A percentile compares a stretch with the other conserved stretches of the same genome.
Conservation (phyloP, 92 coral and sea anemone genomes). For the Siderastrea siderea region DNA sequence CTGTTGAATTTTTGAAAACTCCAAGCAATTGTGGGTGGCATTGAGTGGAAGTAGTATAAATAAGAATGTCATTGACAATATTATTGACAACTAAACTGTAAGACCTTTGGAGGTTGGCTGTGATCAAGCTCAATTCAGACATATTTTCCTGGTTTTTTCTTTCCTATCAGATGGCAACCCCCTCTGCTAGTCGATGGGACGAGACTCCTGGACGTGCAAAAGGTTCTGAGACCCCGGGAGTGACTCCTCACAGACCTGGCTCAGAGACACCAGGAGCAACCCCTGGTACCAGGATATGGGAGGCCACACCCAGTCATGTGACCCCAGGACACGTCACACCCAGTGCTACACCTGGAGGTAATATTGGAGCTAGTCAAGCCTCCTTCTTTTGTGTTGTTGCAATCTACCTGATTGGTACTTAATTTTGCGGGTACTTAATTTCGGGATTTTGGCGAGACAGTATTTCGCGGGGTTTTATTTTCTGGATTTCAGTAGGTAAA, state of each 20-base stretch:
- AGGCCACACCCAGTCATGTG: slow-evolving; percentile 97
- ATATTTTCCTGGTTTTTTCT: not conserved
- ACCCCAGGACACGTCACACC: slow-evolving; percentile 97
- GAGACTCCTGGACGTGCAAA: slow-evolving; percentile 99
- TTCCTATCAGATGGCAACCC: slow-evolving; percentile 81
- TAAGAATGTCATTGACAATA: too few species aligned
- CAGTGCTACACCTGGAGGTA: slow-evolving; percentile 91
- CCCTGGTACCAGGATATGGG: slow-evolving; percentile 98
- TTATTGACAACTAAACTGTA: too few species aligned
- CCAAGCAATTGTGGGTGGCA: too few species aligned
- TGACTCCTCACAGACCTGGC: slow-evolving; percentile 90
- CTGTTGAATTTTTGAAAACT: too few species aligned
- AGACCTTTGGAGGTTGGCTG: not conserved
- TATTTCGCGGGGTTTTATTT: not conserved
- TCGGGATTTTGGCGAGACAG: too few species aligned
- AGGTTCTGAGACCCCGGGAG: slow-evolving; percentile 99
- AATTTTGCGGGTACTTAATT: not conserved
- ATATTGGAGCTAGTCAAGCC: slow-evolving; percentile 55
- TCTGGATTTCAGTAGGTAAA: too few species aligned
- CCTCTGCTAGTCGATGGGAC: slow-evolving; percentile 99
- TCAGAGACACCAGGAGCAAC: slow-evolving; percentile 99
- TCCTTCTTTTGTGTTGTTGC: not conserved
- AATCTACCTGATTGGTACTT: not conserved
- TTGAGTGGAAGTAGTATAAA: too few species aligned
- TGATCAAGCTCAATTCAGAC: not conserved